Base-by-base conservation (phyloP, 2,113 vertebrate genomes). In the Lycaon pictus region DNA sequence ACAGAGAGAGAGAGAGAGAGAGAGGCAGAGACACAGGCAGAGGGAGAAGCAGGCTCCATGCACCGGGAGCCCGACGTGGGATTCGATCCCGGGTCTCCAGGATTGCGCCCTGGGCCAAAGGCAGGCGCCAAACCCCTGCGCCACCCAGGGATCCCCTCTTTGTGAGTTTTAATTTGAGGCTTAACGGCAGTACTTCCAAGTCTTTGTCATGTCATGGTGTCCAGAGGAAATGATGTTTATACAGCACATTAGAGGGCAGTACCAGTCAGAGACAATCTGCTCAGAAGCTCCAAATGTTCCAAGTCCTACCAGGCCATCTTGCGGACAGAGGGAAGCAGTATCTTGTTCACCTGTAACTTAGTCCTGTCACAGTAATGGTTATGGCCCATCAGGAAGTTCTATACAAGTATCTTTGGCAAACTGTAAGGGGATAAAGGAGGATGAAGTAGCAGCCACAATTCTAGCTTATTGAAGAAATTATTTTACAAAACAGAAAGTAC, bases 261-360 rank as follows among this genome's bases (percentile, higher is more conserved):
- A 96, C 58, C 17, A 48, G 20, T 93, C 48, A 92, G n/a, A 51
- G 11, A 80, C 74, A 72, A 74, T 58, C 53, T 84, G 55, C 48
- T 37, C 37, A 55, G 19, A 82, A 71, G 48, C 4, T 48, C 60
- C 25, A 37, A 83, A 88, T 65, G 63, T 35, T 67, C 62, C 55
- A 81, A 32, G 81, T 23, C 62, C n/a, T 67, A 48, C 22, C 11
- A 83, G 72, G 37, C 16, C 16, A 92, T 37, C 16, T 56, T 22
- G 17, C 88, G 20, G 56, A 96, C 35, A 77, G 23, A 65, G 25
- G 7, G 5, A 69, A 65, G 62, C 12, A 43, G 11, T 58, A 71
- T n/a, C n/a, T n/a, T 82, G 92, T 74, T 96, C 53, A 95, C 48
- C 62, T 87, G 60, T 48, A 90, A 92, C 37, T 79, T 84, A 92